Evolutionary conservation across 92 coral and sea anemone genomes (phyloP).

Genomic region (Palythoa grandiflora): DNA sequence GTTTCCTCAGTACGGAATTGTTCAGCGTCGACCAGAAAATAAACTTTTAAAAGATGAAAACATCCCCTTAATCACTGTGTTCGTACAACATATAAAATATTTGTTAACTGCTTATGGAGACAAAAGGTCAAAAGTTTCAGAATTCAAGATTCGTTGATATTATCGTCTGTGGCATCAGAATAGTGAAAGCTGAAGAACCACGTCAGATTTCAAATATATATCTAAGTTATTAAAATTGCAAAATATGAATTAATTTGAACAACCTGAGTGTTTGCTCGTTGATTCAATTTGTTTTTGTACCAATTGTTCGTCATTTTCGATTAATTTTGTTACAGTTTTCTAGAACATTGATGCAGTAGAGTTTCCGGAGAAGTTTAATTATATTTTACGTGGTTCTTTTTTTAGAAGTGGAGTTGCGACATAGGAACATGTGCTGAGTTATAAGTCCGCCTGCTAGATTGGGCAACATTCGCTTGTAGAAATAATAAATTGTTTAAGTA

Average conservation of each 20-base stretch:
- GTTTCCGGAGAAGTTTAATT: not conserved
- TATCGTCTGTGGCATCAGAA: too few species aligned
- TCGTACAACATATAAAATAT: too few species aligned
- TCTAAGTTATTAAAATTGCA: too few species aligned
- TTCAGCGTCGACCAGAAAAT: not conserved
- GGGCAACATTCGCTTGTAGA: slow-evolving; percentile 17
- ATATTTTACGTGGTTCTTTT: slow-evolving; percentile 10
- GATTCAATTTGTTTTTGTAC: not conserved
- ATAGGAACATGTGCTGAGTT: not conserved
- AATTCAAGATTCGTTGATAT: too few species aligned
- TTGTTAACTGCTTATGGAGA: too few species aligned
- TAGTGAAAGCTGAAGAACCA: too few species aligned
- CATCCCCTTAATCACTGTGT: too few species aligned
- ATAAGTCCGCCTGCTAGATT: not conserved
- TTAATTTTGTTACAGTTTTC: not conserved
- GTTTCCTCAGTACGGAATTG: not conserved
- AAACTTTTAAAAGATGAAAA: not conserved
- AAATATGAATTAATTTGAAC: too few species aligned
- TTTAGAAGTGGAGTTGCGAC: slow-evolving; percentile 29
- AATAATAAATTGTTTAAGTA: not conserved
- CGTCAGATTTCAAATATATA: too few species aligned
- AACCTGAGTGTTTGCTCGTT: too few species aligned
- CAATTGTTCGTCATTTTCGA: not conserved
- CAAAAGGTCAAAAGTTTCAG: too few species aligned
- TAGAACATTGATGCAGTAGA: not conserved